Evolutionary conservation across 2,113 vertebrate genomes (phyloP).

Genomic region (Pseudorasbora parva): DNA sequence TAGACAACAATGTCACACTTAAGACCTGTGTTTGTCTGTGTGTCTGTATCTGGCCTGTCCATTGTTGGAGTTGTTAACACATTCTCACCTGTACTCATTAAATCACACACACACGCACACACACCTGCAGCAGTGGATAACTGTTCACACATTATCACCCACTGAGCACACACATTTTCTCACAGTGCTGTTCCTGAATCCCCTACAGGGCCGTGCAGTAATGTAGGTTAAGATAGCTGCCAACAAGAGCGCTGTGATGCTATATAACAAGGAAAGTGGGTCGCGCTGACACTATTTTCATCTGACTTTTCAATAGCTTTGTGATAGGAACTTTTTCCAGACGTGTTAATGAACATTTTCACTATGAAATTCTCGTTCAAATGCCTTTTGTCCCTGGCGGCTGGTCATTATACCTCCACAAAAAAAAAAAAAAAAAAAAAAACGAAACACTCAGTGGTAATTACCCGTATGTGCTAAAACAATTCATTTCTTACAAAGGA

Average conservation of each 20-base stretch:
- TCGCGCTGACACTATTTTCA: not conserved
- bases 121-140: slow-evolving; percentile 24
- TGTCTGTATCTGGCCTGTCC: slow-evolving; percentile 31
- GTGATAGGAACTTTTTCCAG: not conserved
- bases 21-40: slow-evolving; percentile 21
- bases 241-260: slow-evolving; percentile 16
- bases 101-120: slow-evolving; percentile 10
- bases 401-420: not conserved
- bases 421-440: no score
- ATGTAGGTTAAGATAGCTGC: slow-evolving; percentile 24
- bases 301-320: not conserved
- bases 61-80: slow-evolving; percentile 48
- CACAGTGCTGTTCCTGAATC: not conserved
- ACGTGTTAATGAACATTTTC: not conserved
- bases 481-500: slow-evolving; percentile 10
- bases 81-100: slow-evolving; percentile 42
- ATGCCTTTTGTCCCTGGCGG: not conserved
- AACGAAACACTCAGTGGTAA: not conserved
- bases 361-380: not conserved
- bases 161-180: slow-evolving; percentile 25
- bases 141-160: slow-evolving; percentile 28
- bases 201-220: slow-evolving; percentile 22
- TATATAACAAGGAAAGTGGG: slow-evolving; percentile 2
- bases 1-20: slow-evolving; percentile 29
- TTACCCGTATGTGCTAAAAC: slow-evolving; percentile 6